phyloP scores from a whole-genome alignment of 2,797 vertebrate species.

The Acrocephalus scirpaceus region DNA sequence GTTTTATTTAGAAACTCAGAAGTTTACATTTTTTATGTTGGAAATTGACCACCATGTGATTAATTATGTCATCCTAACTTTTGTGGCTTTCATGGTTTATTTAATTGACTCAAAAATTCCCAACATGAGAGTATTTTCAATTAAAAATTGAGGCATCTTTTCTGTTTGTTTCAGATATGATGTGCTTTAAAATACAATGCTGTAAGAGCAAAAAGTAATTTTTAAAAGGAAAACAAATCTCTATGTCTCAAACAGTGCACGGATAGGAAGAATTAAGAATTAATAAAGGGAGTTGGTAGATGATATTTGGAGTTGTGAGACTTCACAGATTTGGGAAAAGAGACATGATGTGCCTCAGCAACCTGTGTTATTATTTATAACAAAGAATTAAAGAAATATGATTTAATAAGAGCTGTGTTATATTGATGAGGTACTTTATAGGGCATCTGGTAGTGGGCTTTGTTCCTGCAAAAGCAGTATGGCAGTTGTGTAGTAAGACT shows the following conservation, averaged over 20 bases:
- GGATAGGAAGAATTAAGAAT: background rate
- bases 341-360: background rate
- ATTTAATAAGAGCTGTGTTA: background rate
- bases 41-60: background rate
- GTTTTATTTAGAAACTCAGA: background rate
- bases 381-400: background rate
- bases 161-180: background rate
- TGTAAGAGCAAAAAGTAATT: background rate
- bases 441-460: background rate
- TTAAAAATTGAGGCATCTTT: background rate
- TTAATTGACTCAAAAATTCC: background rate
- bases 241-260: background rate
- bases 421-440: background rate
- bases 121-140: background rate
- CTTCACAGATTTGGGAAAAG: background rate
- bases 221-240: background rate
- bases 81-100: background rate
- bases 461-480: background rate
- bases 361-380: background rate
- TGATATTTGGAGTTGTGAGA: background rate
- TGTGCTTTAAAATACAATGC: background rate
- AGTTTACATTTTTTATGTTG: background rate
- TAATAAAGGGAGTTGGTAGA: background rate
- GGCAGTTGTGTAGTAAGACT: background rate
- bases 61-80: background rate